Percentiles rank a stretch among this genome's conserved stretches.
phyloP scores from a whole-genome alignment of 2,888 invertebrate species.

The Bimastos eiseni region DNA sequence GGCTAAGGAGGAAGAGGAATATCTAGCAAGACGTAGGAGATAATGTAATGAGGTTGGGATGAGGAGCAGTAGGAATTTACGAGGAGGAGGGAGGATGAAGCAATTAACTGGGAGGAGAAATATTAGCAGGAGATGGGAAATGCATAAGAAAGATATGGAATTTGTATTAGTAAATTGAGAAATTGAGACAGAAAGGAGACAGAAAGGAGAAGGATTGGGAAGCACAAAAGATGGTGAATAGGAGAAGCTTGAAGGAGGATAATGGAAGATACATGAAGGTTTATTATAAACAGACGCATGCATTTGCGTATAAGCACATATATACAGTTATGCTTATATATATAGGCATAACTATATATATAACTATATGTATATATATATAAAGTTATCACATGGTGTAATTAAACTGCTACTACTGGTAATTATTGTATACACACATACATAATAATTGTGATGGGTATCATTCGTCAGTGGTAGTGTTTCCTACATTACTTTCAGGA shows the following conservation, averaged over 20 bases:
- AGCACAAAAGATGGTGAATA: neutral
- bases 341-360: too few species aligned
- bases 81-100: neutral
- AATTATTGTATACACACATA: neutral
- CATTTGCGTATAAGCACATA: too few species aligned
- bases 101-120: neutral
- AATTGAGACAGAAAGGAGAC: too few species aligned
- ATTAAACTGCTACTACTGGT: too few species aligned
- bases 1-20: too few species aligned
- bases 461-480: neutral
- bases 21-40: neutral
- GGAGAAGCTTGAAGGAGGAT: neutral
- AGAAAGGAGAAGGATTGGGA: neutral
- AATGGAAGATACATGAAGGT: neutral
- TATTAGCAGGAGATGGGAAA: neutral
- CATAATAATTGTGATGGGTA: neutral
- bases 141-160: neutral
- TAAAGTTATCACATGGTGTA: too few species aligned
- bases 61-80: neutral
- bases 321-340: too few species aligned
- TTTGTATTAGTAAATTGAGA: neutral
- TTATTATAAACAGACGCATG: too few species aligned
- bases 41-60: neutral
- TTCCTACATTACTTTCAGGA: neutral
- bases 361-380: too few species aligned